Evolutionary conservation across 2,797 vertebrate genomes (phyloP).

Genomic region (Pogonophryne albipinna): DNA sequence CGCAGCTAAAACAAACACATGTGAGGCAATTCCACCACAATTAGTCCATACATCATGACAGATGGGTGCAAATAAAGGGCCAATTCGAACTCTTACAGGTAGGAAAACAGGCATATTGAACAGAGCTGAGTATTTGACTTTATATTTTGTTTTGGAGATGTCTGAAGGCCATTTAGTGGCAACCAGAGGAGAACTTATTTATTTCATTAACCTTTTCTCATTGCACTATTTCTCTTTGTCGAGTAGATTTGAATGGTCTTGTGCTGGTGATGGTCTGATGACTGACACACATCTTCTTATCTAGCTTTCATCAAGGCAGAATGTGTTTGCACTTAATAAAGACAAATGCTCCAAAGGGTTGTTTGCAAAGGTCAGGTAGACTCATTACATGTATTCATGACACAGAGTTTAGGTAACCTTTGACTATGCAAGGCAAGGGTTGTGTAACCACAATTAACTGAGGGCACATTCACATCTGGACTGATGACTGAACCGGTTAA

Average conservation of each 20-base stretch:
- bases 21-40: constrained; percentile 41
- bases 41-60: constrained; percentile 24
- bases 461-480: constrained; percentile 34
- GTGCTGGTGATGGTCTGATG: too few species aligned
- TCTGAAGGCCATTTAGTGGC: not conserved
- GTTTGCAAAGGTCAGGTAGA: not conserved
- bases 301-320: not conserved
- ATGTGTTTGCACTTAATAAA: not conserved
- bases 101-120: not conserved
- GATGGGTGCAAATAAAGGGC: constrained; percentile 31
- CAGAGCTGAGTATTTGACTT: not conserved
- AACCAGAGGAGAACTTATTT: not conserved
- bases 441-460: constrained; percentile 26
- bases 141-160: not conserved
- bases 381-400: not conserved
- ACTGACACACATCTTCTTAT: too few species aligned
- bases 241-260: too few species aligned
- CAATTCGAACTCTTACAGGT: constrained; percentile 6
- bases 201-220: constrained; percentile 10
- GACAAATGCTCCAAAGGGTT: not conserved
- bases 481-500: constrained; percentile 39
- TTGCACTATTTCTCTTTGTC: constrained; percentile 1
- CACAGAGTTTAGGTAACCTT: constrained; percentile 30
- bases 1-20: constrained; percentile 60
- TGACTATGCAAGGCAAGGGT: constrained; percentile 21